Evolutionary conservation across 2,797 vertebrate species (phyloP), one percentile per base, ranked within the genome.

Genomic region (Acipenser ruthenus): DNA sequence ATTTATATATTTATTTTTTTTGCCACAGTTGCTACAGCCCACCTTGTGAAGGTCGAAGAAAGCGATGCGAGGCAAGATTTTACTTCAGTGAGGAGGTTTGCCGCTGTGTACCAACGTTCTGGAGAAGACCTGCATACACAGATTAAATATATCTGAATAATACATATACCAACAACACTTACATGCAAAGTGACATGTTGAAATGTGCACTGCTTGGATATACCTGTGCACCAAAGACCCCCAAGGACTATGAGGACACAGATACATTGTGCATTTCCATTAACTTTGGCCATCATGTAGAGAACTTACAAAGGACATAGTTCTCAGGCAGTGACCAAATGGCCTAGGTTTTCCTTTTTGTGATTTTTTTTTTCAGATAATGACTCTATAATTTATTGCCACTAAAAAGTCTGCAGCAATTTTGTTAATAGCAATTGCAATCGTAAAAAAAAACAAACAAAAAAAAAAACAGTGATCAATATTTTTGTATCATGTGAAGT

Each of bases 371-470:
- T 79, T 85, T 80, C 90, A 90, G 88, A 93, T 91, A 93, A 91
- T 92, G 91, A 94, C 89, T 94, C 93, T 18, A 37, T 98, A 97
- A 98, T 97, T 98, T 98, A 98, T 98, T 94, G 88, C 89, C 91
- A 92, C 89, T 94, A 95, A 95, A 88, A 92, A 88, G 91, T 92
- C 87, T 95, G 90, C 88, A 89, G 85, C 84, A 83, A 92, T 85
- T 84, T 80, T 92, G 89, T 93, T 89, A 86, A 88, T 92, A 91
- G 87, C 84, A 86, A 87, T 91, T 93, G 88, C 84, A 87, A 88
- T 89, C 88, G 92, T 89, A 37, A 37, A 37, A 82, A 80, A 76
- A 93, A 94, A 93, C 88, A 87, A 93, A 92, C 88, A 87, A 93
- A 92, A 95, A 92, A 95, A 92, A 18, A 18, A 18, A 18, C 15